Conservation (phyloP, 2,888 invertebrate species). For the Smittia aterrima region DNA sequence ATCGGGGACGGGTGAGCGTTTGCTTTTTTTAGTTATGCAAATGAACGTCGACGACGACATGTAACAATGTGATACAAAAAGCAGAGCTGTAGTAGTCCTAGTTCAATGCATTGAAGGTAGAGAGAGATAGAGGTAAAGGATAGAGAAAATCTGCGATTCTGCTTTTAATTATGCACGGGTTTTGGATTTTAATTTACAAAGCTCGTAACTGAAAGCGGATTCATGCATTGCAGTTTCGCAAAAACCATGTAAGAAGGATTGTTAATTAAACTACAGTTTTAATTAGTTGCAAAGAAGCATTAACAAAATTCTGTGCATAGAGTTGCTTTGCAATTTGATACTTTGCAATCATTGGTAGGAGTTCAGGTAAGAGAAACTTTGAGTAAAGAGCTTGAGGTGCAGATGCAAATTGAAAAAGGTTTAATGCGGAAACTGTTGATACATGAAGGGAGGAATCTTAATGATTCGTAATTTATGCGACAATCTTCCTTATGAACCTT, state of each 20-base stretch:
- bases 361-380: slow-evolving; percentile 7
- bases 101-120: not conserved
- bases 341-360: not conserved
- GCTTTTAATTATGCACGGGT: not conserved
- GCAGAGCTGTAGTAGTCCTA: not conserved
- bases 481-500: too few relatives aligned
- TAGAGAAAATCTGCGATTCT: not conserved
- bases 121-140: too few relatives aligned
- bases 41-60: not conserved
- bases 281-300: not conserved
- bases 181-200: not conserved
- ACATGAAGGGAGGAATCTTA: not conserved
- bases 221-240: not conserved
- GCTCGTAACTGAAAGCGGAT: not conserved
- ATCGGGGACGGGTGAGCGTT: not conserved
- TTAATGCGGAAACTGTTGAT: not conserved
- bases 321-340: not conserved
- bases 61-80: not conserved
- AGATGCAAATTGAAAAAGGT: slow-evolving; percentile 11
- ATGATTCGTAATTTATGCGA: not conserved
- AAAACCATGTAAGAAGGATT: not conserved
- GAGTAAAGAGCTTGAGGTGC: not conserved
- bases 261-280: not conserved
- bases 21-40: not conserved
- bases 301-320: not conserved